Percentiles rank a stretch among this genome's conserved stretches.
phyloP scores from a whole-genome alignment of 1,140 invertebrate genomes.

The Grapholita molesta region DNA sequence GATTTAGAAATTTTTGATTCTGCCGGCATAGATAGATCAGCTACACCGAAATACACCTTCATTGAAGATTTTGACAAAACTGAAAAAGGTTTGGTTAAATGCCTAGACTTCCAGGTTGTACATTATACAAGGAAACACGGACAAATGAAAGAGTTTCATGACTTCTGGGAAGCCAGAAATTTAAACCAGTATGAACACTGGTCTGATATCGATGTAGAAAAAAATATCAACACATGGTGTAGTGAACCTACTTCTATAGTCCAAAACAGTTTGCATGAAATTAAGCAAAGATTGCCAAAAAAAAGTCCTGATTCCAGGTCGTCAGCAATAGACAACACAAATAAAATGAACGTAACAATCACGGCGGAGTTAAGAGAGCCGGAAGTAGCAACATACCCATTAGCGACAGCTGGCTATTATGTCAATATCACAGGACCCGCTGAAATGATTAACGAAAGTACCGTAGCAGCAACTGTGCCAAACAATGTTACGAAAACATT shows the following conservation, averaged over 20 bases:
- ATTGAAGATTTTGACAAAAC: neutral
- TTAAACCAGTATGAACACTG: constrained; percentile 16
- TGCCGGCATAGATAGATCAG: neutral
- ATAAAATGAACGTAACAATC: neutral
- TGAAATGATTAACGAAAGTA: neutral
- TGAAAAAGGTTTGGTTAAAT: constrained; percentile 19
- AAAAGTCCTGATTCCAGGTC: neutral
- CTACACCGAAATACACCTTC: neutral
- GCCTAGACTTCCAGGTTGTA: constrained; percentile 23
- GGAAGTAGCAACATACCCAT: neutral
- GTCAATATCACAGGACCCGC: neutral
- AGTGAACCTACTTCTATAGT: constrained; percentile 1
- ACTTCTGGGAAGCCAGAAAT: constrained; percentile 18
- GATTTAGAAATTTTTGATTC: constrained; percentile 17
- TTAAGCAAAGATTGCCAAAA: constrained; percentile 11
- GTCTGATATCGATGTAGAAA: constrained; percentile 15
- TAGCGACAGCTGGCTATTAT: neutral
- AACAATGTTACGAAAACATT: neutral
- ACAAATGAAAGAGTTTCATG: neutral
- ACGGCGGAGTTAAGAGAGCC: neutral
- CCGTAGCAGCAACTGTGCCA: neutral
- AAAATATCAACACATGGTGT: constrained; percentile 16
- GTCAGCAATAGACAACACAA: neutral
- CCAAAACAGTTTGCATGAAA: constrained; percentile 18
- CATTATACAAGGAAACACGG: constrained; percentile 15